Evolutionary conservation across 2,113 vertebrate species (phyloP).

Genomic region (Burhinus oedicnemus): DNA sequence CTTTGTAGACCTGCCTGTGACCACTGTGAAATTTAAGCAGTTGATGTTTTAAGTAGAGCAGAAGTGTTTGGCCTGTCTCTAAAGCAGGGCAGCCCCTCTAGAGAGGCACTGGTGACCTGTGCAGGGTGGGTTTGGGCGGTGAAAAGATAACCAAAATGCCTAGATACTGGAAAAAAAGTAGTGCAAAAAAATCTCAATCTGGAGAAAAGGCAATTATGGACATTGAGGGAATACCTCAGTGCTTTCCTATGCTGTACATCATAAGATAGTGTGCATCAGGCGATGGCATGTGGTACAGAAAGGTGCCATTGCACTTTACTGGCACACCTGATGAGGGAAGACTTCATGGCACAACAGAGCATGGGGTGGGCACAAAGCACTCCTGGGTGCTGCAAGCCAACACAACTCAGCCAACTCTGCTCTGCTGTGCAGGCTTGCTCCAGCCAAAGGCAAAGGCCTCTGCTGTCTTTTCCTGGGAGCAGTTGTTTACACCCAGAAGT

Average conservation of each 20-base stretch:
- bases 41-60: not conserved
- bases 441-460: not conserved
- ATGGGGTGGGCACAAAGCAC: not conserved
- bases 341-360: not conserved
- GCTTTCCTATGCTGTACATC: not conserved
- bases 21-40: not conserved
- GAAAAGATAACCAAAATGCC: not conserved
- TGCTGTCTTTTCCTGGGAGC: not conserved
- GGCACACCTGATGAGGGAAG: not conserved
- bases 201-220: not conserved
- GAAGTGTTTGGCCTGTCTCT: not conserved
- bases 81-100: not conserved
- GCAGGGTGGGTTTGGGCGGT: not conserved
- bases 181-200: not conserved
- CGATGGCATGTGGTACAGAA: no score
- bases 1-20: not conserved
- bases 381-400: not conserved
- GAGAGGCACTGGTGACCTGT: not conserved
- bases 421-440: not conserved
- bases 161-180: not conserved
- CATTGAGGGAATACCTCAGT: not conserved
- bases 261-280: not conserved
- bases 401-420: rapidly evolving
- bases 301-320: not conserved
- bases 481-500: not conserved